phyloP scores from a whole-genome alignment of 2,888 invertebrate genomes.

The Apodemia mormo region DNA sequence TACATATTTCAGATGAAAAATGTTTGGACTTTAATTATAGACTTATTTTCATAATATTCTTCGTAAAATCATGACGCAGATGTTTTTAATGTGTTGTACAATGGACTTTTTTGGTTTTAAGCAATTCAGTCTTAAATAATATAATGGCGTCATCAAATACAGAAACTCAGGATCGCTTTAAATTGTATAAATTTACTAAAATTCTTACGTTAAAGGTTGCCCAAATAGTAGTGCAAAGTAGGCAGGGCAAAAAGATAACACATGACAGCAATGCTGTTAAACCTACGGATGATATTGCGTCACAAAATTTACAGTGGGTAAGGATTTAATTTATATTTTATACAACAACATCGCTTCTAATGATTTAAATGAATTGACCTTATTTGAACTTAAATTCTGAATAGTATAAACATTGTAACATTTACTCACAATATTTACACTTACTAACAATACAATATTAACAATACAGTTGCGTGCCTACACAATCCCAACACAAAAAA shows the following conservation, averaged over 20 bases:
- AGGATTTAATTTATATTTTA: constrained; percentile 31
- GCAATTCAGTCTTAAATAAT: constrained; percentile 29
- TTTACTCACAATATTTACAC: no score
- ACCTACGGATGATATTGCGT: constrained; percentile 53
- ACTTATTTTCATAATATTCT: background rate
- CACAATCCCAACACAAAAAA: no score
- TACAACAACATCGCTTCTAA: background rate
- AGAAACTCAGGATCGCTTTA: constrained; percentile 67
- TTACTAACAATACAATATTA: no score
- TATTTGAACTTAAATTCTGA: no score
- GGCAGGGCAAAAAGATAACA: constrained; percentile 92
- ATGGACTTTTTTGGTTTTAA: constrained; percentile 6
- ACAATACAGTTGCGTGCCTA: no score
- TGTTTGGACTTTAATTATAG: background rate
- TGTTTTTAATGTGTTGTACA: constrained; percentile 9
- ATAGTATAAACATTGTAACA: no score
- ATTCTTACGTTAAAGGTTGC: constrained; percentile 93
- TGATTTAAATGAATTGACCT: no score
- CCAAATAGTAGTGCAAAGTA: constrained; percentile 95
- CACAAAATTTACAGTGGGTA: constrained; percentile 65
- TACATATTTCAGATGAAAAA: background rate
- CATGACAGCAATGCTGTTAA: constrained; percentile 52
- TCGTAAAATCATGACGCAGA: background rate
- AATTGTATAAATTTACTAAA: constrained; percentile 94
- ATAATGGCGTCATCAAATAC: constrained; percentile 57